These are phyloP conservation scores for Oreochromis mossambicus DNA, from an alignment of 2,797 vertebrate genomes.

Conservation along the genomic window DNA sequence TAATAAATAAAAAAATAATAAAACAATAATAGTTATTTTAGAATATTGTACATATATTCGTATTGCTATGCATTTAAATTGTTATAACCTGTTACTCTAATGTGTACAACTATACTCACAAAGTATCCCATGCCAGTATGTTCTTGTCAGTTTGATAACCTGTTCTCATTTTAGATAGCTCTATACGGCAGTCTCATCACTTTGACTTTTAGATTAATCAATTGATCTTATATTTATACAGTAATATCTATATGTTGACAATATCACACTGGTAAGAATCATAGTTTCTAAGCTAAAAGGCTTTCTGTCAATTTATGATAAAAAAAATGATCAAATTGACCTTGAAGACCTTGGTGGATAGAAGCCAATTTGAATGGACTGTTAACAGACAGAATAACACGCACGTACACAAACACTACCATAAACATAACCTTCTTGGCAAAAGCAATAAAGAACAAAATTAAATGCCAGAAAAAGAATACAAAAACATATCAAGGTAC, in stretches of 20 bases:
- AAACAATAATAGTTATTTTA: not conserved
- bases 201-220: not conserved
- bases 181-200: not conserved
- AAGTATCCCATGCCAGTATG: not conserved
- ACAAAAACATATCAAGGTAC: not conserved
- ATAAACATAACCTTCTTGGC: not conserved
- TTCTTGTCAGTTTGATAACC: not conserved
- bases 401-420: fast-evolving
- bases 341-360: not conserved
- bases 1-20: not conserved
- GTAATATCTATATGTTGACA: not conserved
- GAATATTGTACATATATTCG: fast-evolving
- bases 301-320: not conserved
- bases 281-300: not conserved
- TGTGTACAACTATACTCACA: not conserved
- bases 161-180: not conserved
- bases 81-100: not conserved
- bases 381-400: not conserved
- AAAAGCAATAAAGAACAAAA: not conserved
- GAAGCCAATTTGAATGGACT: not conserved
- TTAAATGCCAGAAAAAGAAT: not conserved
- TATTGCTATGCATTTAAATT: not conserved
- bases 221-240: not conserved
- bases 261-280: not conserved
- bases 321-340: not conserved